Evolutionary conservation across 2,888 invertebrate genomes (phyloP).

Genomic region (Hirtodrosophila duncani): DNA sequence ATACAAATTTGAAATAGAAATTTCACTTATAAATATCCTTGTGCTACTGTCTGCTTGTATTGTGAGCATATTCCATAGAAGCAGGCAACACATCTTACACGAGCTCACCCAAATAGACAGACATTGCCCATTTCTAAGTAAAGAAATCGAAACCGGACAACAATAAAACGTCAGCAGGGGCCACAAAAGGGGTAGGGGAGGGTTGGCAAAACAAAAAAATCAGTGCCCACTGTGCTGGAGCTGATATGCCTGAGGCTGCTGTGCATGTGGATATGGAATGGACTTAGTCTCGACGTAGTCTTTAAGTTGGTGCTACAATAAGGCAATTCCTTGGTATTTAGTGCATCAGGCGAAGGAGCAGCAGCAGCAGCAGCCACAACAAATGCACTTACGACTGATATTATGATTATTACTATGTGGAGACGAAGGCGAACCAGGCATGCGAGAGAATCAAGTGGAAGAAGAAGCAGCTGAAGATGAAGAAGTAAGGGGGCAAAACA

Average conservation of each 20-base stretch:
- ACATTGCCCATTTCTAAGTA: slow-evolving; percentile 66
- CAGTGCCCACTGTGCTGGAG: too few relatives aligned
- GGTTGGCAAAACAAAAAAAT: slow-evolving; percentile 41
- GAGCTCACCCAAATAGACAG: slow-evolving; percentile 30
- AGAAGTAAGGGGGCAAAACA: slow-evolving; percentile 8
- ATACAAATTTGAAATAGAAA: too few relatives aligned
- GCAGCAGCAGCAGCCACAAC: slow-evolving; percentile 38
- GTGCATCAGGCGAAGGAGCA: slow-evolving; percentile 41
- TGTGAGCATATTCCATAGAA: slow-evolving; percentile 35
- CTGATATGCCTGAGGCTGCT: slow-evolving; percentile 33
- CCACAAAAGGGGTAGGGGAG: background rate
- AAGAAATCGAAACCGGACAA: slow-evolving; percentile 66
- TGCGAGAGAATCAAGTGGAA: background rate
- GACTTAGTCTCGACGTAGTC: slow-evolving; percentile 1
- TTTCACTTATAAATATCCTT: too few relatives aligned
- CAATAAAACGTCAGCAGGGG: slow-evolving; percentile 48
- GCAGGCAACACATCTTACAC: slow-evolving; percentile 3
- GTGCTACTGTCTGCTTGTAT: slow-evolving; percentile 13
- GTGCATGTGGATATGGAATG: slow-evolving; percentile 16
- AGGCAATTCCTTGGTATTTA: slow-evolving; percentile 68
- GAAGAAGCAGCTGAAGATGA: background rate
- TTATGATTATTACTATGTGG: slow-evolving; percentile 62
- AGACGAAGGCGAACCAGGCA: slow-evolving; percentile 11
- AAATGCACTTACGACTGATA: slow-evolving; percentile 71
- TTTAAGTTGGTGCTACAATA: slow-evolving; percentile 38